These are phyloP conservation scores for Elaphurus davidianus DNA, from an alignment of 2,113 vertebrate genomes.

Conservation along the genomic window DNA sequence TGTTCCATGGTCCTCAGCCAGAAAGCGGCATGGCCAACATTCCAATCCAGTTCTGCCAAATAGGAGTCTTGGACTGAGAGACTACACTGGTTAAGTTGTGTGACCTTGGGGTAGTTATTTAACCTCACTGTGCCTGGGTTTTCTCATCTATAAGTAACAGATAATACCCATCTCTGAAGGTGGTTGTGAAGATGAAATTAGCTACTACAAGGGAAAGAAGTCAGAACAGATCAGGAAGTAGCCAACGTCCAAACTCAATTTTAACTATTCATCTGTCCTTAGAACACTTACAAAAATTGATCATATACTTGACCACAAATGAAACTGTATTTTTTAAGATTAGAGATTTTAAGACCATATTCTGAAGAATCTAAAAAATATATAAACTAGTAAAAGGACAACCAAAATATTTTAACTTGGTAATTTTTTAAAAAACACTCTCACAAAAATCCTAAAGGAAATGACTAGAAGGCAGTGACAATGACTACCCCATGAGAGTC, in stretches of 20 bases:
- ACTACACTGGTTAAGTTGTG: background rate
- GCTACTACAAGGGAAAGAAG: too few species aligned
- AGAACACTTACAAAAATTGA: background rate
- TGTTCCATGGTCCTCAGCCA: background rate
- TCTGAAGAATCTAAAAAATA: background rate
- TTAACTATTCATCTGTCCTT: background rate
- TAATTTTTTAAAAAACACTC: background rate
- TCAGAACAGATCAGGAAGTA: background rate
- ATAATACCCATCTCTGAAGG: background rate
- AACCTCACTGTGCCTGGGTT: background rate
- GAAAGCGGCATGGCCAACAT: background rate
- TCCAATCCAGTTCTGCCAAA: background rate
- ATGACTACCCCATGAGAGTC: background rate
- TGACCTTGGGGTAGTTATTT: background rate
- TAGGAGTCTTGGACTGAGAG: background rate
- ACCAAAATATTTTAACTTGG: background rate
- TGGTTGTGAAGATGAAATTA: background rate
- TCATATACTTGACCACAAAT: background rate
- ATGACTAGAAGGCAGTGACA: background rate
- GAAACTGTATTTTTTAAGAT: background rate
- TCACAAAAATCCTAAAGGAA: background rate
- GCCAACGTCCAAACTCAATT: background rate
- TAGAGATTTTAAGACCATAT: background rate
- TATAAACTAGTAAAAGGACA: background rate
- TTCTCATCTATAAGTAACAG: background rate